Conservation (phyloP, 1,140 invertebrate species). For the Calephelis virginiensis region DNA sequence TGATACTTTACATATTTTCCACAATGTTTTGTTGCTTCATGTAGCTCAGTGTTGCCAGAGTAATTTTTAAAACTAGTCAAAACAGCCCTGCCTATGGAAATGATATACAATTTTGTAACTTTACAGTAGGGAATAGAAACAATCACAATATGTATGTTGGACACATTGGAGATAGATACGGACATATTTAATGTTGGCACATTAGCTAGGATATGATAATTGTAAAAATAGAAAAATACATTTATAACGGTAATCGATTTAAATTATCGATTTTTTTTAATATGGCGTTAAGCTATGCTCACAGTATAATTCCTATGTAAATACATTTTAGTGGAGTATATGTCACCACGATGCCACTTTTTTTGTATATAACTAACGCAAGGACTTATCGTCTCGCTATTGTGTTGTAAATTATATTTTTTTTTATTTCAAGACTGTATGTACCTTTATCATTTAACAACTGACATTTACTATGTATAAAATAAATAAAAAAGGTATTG, state of each 20-base stretch:
- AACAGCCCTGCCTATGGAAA: constrained; percentile 14
- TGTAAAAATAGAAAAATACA: constrained; percentile 44
- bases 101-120: constrained; percentile 19
- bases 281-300: constrained; percentile 44
- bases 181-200: constrained; percentile 49
- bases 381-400: constrained; percentile 15
- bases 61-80: constrained; percentile 21
- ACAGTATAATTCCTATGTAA: constrained; percentile 59
- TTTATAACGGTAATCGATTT: constrained; percentile 52
- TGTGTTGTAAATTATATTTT: constrained; percentile 70
- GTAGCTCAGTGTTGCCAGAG: constrained; percentile 8
- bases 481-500: constrained; percentile 67
- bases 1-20: constrained; percentile 21
- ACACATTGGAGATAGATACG: constrained; percentile 22
- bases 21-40: neutral
- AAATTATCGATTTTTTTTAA: constrained; percentile 37
- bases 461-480: constrained; percentile 70
- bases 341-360: constrained; percentile 3
- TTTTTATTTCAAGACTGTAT: constrained; percentile 73
- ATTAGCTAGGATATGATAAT: constrained; percentile 64
- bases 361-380: constrained; percentile 31
- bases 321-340: constrained; percentile 35
- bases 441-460: constrained; percentile 65
- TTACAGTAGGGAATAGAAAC: constrained; percentile 16
- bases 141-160: constrained; percentile 13